Conservation (phyloP, 1,140 invertebrate species). For the Doryteuthis pealeii region DNA sequence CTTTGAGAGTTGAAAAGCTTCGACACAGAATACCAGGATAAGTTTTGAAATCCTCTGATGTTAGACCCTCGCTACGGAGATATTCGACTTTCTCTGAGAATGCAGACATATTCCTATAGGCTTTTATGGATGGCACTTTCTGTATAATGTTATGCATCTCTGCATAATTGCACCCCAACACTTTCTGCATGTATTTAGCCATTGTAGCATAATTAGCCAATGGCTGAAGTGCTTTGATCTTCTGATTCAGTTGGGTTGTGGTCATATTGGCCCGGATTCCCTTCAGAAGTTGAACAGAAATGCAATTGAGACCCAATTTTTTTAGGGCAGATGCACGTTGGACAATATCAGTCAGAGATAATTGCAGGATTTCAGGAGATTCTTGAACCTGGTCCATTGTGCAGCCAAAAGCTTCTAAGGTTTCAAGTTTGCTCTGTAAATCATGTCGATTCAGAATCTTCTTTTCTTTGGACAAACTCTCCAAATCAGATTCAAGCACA, state of each 20-base stretch:
- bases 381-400: conserved; percentile 11
- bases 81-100: not conserved
- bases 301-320: not conserved
- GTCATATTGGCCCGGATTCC: not conserved
- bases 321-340: not conserved
- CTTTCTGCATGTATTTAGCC: not conserved
- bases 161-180: not conserved
- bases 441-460: not conserved
- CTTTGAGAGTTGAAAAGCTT: not conserved
- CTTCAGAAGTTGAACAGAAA: not conserved
- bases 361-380: conserved; percentile 7
- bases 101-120: not conserved
- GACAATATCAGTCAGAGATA: not conserved
- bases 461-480: too few species aligned
- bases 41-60: not conserved
- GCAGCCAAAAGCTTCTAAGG: conserved; percentile 5
- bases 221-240: not conserved
- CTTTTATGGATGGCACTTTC: not conserved
- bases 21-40: not conserved
- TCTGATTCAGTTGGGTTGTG: not conserved
- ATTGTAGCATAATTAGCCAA: not conserved
- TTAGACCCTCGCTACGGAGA: not conserved
- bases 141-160: not conserved
- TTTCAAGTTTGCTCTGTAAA: conserved; percentile 12
- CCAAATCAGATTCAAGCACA: too few species aligned